A percentile compares a stretch with the other conserved stretches of the same genome.
These are phyloP conservation scores for Punctoribates punctum DNA, from an alignment of 2,888 invertebrate genomes.

Conservation along the genomic window DNA sequence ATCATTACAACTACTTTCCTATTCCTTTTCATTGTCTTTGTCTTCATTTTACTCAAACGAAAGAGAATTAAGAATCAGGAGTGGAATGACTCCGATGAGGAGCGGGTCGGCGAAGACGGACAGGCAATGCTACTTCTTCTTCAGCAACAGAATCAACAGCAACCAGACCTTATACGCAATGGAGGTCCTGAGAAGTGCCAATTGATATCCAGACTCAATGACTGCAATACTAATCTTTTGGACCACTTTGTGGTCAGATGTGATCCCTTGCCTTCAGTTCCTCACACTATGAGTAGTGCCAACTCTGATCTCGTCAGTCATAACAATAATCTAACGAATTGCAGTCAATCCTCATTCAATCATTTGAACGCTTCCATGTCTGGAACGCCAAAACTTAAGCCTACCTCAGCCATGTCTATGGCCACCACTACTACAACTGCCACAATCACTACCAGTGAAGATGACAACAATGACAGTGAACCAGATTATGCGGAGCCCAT, in stretches of 20 bases:
- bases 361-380: conserved; percentile 23
- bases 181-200: conserved; percentile 39
- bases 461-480: conserved; percentile 33
- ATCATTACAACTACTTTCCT: conserved; percentile 23
- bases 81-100: conserved; percentile 21
- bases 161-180: conserved; percentile 22
- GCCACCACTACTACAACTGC: conserved; percentile 33
- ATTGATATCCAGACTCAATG: conserved; percentile 39
- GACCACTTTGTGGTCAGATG: conserved; percentile 41
- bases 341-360: conserved; percentile 22
- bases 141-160: conserved; percentile 34
- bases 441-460: conserved; percentile 24
- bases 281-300: conserved; percentile 17
- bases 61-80: not conserved
- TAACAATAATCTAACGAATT: conserved; percentile 14
- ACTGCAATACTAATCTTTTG: conserved; percentile 34
- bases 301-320: conserved; percentile 32
- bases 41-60: conserved; percentile 14
- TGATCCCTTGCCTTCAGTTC: conserved; percentile 40
- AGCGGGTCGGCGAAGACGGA: conserved; percentile 26
- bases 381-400: conserved; percentile 23
- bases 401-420: conserved; percentile 40
- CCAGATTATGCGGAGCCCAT: conserved; percentile 43
- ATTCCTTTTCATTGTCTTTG: conserved; percentile 18
- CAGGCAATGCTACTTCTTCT: conserved; percentile 34